phyloP scores from a whole-genome alignment of 2,888 invertebrate genomes.

The Euzophera pinguis region DNA sequence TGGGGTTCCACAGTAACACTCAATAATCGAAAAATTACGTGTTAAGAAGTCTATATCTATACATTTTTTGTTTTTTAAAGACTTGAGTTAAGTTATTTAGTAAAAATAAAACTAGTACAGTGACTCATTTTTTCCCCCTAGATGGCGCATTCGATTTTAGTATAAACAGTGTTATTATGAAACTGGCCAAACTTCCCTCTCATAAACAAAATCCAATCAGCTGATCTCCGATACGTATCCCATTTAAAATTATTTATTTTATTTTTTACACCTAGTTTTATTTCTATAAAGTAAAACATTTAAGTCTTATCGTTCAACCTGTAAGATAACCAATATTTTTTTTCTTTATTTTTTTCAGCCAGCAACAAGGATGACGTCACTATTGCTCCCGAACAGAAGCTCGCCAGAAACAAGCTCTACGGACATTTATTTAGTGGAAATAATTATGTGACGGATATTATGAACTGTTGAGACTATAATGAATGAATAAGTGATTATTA shows the following conservation, averaged over 20 bases:
- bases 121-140: too few relatives aligned
- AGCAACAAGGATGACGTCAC: slow-evolving; percentile 19
- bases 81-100: background rate
- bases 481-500: slow-evolving; percentile 31
- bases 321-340: background rate
- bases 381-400: slow-evolving; percentile 19
- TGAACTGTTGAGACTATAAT: slow-evolving; percentile 33
- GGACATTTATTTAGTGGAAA: slow-evolving; percentile 20
- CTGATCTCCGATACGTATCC: too few relatives aligned
- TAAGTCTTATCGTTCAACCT: too few relatives aligned
- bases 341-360: background rate
- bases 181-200: too few relatives aligned
- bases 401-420: background rate
- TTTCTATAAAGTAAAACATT: too few relatives aligned
- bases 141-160: too few relatives aligned
- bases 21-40: background rate
- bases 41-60: background rate
- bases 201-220: too few relatives aligned
- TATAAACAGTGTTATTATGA: too few relatives aligned
- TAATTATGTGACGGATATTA: slow-evolving; percentile 63
- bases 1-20: slow-evolving; percentile 7
- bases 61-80: background rate
- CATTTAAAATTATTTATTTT: too few relatives aligned
- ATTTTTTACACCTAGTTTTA: too few relatives aligned
- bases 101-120: background rate